Conservation (phyloP, 2,888 invertebrate species). For the Drosophila suboccidentalis region DNA sequence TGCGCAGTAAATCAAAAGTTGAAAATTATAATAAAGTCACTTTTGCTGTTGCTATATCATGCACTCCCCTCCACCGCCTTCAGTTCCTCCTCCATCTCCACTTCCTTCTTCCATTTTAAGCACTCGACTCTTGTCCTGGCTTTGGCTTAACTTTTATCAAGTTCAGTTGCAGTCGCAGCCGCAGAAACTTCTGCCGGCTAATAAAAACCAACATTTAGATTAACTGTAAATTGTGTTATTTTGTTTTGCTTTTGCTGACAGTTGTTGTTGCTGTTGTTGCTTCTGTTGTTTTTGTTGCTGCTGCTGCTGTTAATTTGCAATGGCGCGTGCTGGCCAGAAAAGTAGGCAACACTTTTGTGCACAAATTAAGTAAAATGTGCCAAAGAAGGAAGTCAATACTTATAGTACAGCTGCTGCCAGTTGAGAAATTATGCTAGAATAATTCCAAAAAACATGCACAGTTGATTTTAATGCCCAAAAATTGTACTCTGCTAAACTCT, state of each 20-base stretch:
- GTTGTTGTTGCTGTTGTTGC: constrained; percentile 33
- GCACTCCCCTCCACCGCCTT: constrained; percentile 28
- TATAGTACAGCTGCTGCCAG: constrained; percentile 60
- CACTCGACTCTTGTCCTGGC: neutral
- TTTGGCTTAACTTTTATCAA: constrained; percentile 72
- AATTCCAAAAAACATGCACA: constrained; percentile 70
- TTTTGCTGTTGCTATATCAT: constrained; percentile 75
- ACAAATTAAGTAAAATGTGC: constrained; percentile 58
- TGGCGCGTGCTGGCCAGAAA: constrained; percentile 67
- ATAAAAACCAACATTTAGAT: constrained; percentile 80
- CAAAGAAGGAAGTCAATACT: constrained; percentile 64
- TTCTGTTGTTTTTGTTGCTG: constrained; percentile 31
- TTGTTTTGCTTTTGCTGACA: constrained; percentile 69
- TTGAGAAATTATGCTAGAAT: constrained; percentile 77
- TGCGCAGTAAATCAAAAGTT: constrained; percentile 79
- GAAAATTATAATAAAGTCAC: constrained; percentile 81
- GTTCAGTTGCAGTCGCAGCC: constrained; percentile 72
- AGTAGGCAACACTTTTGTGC: constrained; percentile 74
- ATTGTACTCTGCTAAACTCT: constrained; percentile 27
- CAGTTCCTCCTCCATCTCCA: neutral
- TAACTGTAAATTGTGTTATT: constrained; percentile 81
- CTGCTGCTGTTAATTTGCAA: constrained; percentile 62
- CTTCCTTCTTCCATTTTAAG: neutral
- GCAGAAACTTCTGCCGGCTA: constrained; percentile 68
- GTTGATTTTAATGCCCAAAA: constrained; percentile 64